Base-by-base conservation (phyloP, 2,888 invertebrate genomes). In the Drosophila diplacantha region DNA sequence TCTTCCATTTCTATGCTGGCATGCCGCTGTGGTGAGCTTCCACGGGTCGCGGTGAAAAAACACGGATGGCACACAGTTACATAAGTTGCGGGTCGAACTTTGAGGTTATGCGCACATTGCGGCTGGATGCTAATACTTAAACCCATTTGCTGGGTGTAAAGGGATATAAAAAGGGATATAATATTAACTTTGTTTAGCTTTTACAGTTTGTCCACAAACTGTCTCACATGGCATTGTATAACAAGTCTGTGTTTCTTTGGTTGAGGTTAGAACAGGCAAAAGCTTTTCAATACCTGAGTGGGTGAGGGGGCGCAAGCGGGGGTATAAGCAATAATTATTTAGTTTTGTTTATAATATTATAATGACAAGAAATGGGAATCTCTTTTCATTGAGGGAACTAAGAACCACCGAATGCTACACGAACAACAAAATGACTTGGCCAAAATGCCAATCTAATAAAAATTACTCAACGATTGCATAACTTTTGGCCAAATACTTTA, bases 11-110 rank as follows among this genome's bases (percentile, higher is more conserved):
- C 51, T 64, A 43, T 29, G 47, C 50, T 65, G 44, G 24, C 44
- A 59, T 51, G 57, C 58, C 41, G 62, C 63, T 61, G 71, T 78
- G 85, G 85, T 85, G 85, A 72, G 79, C 77, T 83, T 84, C 85
- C 81, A 80, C 66, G 75, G 75, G 69, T 61, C 59, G 71, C 60
- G 74, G 66, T 75, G 74, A 64, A 65, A 74, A 75, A 75, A 83
- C 75, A 73, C 69, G 73, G 65, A 49, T 57, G 70, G 62, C 53
- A 69, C 41, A 79, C 81, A 81, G 75, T 85, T 85, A 86, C 85
- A 85, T 85, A 85, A 85, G 81, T 69, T 66, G 18, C 37, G 29
- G 52, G 39, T 29, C 37, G 31, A 44, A 31, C 52, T 67, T 80
- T 85, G 74, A 85, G 85, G 85, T 85, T 85, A 86, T 73, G 84